These are phyloP conservation scores for Campoletis sonorensis DNA, from an alignment of 1,140 invertebrate genomes.

Conservation along the genomic window DNA sequence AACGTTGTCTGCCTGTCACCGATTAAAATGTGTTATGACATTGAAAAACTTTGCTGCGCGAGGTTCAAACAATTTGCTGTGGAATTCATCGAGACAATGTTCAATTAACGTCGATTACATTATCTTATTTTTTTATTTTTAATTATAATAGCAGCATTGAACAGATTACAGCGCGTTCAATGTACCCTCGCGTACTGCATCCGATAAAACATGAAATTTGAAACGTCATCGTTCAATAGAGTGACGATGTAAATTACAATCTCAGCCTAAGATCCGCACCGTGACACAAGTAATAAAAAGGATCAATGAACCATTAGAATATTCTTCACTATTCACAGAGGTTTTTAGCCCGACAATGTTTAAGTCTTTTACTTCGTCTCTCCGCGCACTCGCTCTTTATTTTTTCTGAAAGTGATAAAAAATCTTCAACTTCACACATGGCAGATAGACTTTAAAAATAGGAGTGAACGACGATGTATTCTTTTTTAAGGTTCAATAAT, in stretches of 20 bases:
- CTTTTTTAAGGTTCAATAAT: too few species aligned
- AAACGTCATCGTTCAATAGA: not conserved
- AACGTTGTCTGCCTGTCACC: constrained; percentile 58
- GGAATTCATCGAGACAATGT: constrained; percentile 29
- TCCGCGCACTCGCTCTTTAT: not conserved
- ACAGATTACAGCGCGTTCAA: not conserved
- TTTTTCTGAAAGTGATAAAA: not conserved
- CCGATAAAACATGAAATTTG: not conserved
- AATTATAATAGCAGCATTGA: not conserved
- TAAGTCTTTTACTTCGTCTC: constrained; percentile 43
- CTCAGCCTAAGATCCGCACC: not conserved
- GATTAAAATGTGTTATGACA: constrained; percentile 29
- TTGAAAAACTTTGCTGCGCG: not conserved
- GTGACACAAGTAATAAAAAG: constrained; percentile 18
- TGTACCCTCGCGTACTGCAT: not conserved
- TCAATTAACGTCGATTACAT: constrained; percentile 35
- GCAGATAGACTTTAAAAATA: too few species aligned
- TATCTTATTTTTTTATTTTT: not conserved
- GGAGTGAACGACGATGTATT: too few species aligned
- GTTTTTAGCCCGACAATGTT: not conserved
- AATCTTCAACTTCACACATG: not conserved
- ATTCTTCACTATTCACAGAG: not conserved
- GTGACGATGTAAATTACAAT: constrained; percentile 2
- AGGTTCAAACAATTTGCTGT: constrained; percentile 18
- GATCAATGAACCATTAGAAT: constrained; percentile 21